Percentiles rank a stretch among this genome's conserved stretches.
These are phyloP conservation scores for Bubalus kerabau DNA, from an alignment of 2,113 vertebrate genomes.

Conservation along the genomic window DNA sequence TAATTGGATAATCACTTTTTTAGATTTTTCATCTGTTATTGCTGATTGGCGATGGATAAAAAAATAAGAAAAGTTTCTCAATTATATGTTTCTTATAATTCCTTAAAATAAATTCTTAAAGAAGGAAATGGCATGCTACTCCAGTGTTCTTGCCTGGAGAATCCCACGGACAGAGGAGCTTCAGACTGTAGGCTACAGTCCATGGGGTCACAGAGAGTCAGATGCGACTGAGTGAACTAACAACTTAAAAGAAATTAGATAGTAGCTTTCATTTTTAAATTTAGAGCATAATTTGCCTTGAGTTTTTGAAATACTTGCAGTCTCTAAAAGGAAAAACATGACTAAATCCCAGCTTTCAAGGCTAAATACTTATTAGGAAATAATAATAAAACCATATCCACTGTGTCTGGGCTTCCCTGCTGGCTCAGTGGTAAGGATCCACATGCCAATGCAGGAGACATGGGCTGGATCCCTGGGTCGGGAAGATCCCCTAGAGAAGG, in stretches of 20 bases:
- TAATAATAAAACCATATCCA: neutral
- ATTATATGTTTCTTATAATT: neutral
- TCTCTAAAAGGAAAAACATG: neutral
- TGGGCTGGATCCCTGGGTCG: neutral
- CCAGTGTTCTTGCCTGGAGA: neutral
- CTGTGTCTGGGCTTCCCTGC: neutral
- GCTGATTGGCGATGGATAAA: constrained; percentile 33
- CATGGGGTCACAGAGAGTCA: neutral
- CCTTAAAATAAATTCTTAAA: neutral
- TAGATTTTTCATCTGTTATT: constrained; percentile 41
- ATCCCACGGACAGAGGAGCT: neutral
- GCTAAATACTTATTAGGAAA: neutral
- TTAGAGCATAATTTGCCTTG: neutral
- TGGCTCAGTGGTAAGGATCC: neutral
- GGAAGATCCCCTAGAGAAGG: neutral
- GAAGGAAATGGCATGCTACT: neutral
- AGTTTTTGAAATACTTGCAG: neutral
- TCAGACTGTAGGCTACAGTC: neutral
- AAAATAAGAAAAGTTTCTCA: neutral
- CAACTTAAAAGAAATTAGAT: neutral
- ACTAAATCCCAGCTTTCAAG: neutral
- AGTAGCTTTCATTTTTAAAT: neutral
- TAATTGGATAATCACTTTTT: neutral
- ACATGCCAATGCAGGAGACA: neutral
- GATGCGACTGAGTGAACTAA: neutral